A percentile compares a stretch with the other conserved stretches of the same genome.
Evolutionary conservation across 2,113 vertebrate genomes (phyloP).

Genomic region (Apteryx mantelli): DNA sequence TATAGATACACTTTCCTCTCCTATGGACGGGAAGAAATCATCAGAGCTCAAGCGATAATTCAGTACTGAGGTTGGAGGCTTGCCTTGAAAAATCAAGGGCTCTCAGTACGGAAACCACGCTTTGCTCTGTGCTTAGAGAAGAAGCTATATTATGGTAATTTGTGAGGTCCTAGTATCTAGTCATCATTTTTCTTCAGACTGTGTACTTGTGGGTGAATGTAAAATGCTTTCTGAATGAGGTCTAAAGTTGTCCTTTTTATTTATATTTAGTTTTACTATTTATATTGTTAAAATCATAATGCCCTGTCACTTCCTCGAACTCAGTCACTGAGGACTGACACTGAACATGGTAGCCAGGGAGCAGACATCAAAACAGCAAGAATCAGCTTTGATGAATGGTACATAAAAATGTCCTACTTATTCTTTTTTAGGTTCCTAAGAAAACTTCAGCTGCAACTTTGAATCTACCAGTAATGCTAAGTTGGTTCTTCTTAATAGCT

Average conservation of each 20-base stretch:
- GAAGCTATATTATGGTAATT: not conserved
- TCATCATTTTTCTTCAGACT: not conserved
- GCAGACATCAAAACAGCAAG: not conserved
- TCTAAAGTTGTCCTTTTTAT: not conserved
- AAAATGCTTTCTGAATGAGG: not conserved
- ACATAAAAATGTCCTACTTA: not conserved
- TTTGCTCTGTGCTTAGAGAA: not conserved
- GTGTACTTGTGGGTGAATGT: not conserved
- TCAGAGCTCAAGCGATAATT: not conserved
- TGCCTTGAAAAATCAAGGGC: not conserved
- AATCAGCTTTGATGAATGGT: fast-evolving
- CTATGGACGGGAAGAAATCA: not conserved
- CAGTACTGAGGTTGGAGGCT: not conserved
- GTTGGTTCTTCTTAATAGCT: slow-evolving; percentile 31
- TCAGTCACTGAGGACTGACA: not conserved
- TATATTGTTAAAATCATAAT: not conserved
- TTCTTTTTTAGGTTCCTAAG: not conserved
- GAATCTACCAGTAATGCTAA: not conserved
- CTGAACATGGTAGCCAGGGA: not conserved
- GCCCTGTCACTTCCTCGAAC: not conserved
- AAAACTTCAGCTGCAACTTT: not conserved
- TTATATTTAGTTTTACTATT: not conserved
- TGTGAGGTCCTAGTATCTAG: not conserved
- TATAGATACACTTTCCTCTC: not conserved
- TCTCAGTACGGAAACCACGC: not conserved